A percentile compares a stretch with the other conserved stretches of the same genome.
These are phyloP conservation scores for Druceiella hillmani DNA, from an alignment of 2,888 invertebrate genomes.

Conservation along the genomic window DNA sequence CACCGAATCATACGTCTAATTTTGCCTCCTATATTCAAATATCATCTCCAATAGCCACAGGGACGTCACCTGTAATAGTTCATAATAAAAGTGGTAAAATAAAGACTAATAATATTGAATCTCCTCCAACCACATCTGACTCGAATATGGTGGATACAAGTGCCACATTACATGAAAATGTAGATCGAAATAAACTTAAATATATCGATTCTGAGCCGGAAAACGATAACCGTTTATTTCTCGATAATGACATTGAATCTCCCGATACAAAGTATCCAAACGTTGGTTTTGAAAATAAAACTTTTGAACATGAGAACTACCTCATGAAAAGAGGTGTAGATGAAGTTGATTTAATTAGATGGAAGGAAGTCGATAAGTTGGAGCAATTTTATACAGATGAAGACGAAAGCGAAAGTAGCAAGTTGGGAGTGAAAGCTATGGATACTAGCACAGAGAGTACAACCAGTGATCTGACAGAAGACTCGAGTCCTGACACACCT, in stretches of 20 bases:
- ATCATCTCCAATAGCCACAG: constrained; percentile 46
- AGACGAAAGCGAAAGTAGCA: no score
- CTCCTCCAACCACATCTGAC: no score
- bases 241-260: constrained; percentile 44
- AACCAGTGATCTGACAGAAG: constrained; percentile 40
- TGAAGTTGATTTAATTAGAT: constrained; percentile 28
- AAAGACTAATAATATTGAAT: no score
- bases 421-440: constrained; percentile 36
- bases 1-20: constrained; percentile 52
- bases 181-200: no score
- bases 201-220: constrained; percentile 20
- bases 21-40: constrained; percentile 58
- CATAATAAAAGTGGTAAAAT: no score
- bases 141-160: no score
- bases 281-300: constrained; percentile 47
- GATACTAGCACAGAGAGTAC: constrained; percentile 47
- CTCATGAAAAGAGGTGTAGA: constrained; percentile 43
- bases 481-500: constrained; percentile 41
- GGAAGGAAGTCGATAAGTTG: constrained; percentile 21
- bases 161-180: no score
- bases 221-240: constrained; percentile 30
- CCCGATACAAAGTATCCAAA: constrained; percentile 36
- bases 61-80: constrained; percentile 29
- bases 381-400: no score
- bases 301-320: constrained; percentile 46